Conservation (phyloP, 2,797 vertebrate genomes). For the Anguilla megastoma region DNA sequence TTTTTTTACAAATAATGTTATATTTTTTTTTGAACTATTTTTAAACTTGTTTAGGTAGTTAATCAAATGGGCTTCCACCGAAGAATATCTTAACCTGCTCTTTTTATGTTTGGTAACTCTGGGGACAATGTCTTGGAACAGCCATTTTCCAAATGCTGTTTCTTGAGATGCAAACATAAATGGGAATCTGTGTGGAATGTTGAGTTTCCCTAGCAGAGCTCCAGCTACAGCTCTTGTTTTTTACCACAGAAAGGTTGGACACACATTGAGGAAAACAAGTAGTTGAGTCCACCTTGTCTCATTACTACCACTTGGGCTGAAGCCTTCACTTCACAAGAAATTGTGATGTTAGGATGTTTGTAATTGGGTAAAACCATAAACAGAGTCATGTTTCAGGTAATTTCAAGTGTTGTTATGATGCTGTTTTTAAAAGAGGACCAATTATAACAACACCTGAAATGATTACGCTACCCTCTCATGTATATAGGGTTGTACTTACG, state of each 20-base stretch:
- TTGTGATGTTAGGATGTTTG: background rate
- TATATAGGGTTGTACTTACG: constrained; percentile 73
- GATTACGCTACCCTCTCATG: background rate
- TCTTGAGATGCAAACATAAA: too few relatives aligned
- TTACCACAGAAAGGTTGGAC: background rate
- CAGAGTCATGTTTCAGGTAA: background rate
- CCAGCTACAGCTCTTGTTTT: background rate
- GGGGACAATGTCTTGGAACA: background rate
- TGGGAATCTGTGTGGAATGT: too few relatives aligned
- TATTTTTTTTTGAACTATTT: background rate
- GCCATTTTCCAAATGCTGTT: background rate
- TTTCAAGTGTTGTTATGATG: background rate
- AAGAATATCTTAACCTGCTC: background rate
- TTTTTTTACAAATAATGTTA: background rate
- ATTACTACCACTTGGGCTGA: background rate
- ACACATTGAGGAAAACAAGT: background rate
- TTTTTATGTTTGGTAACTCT: background rate
- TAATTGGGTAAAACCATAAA: background rate
- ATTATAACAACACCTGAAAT: background rate
- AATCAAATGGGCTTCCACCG: background rate
- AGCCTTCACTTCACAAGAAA: background rate
- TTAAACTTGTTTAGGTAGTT: background rate
- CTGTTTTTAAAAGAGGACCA: background rate
- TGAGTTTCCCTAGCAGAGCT: background rate
- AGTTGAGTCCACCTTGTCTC: background rate